Evolutionary conservation across 2,797 vertebrate genomes (phyloP).

Genomic region (Pangasius krempfi): DNA sequence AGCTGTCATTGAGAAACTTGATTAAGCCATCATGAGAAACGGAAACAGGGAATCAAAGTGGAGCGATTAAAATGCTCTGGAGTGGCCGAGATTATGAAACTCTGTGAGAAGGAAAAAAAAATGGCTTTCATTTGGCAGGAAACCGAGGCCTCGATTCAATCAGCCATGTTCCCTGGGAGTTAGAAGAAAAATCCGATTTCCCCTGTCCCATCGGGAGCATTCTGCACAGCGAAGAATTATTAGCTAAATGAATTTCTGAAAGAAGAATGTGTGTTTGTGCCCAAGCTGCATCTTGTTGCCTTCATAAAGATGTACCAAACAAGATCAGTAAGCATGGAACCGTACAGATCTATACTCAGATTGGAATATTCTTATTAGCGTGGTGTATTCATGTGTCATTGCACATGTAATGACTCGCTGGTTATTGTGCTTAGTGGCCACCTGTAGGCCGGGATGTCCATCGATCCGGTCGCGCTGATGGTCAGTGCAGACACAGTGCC

Average conservation of each 20-base stretch:
- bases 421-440: constrained; percentile 32
- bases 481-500: constrained; percentile 27
- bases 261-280: background rate
- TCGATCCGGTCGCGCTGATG: constrained; percentile 14
- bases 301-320: background rate
- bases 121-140: constrained; percentile 33
- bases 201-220: background rate
- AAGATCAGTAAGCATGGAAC: background rate
- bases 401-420: constrained; percentile 51
- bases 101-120: constrained; percentile 12
- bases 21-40: constrained; percentile 39
- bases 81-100: constrained; percentile 31
- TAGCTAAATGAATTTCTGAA: background rate
- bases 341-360: background rate
- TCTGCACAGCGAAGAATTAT: background rate
- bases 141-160: constrained; percentile 40
- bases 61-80: constrained; percentile 44
- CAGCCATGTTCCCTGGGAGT: constrained; percentile 28
- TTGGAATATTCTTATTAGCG: constrained; percentile 9
- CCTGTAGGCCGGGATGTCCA: constrained; percentile 43
- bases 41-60: background rate
- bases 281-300: background rate
- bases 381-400: constrained; percentile 42
- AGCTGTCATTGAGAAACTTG: constrained; percentile 39
- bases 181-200: constrained; percentile 37